These are phyloP conservation scores for Australoheros facetus DNA, from an alignment of 2,797 vertebrate genomes.

Conservation along the genomic window DNA sequence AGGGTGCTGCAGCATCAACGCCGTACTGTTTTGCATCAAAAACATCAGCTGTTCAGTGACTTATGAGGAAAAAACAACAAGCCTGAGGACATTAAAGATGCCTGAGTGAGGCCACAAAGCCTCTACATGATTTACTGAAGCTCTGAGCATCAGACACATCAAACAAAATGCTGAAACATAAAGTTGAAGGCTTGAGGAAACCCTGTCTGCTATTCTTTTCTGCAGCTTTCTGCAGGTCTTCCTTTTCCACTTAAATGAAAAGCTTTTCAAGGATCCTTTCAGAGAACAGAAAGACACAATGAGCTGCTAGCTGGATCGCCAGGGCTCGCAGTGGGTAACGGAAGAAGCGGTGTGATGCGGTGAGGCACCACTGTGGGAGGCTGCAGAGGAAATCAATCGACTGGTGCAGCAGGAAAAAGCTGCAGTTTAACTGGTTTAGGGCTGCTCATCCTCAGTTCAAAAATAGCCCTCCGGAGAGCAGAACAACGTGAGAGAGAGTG, in stretches of 20 bases:
- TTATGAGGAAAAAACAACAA: not conserved
- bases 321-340: not conserved
- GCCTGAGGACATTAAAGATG: not conserved
- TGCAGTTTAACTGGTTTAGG: constrained; percentile 3
- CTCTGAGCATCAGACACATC: not conserved
- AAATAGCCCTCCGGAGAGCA: not conserved
- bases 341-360: not conserved
- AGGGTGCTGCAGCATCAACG: not conserved
- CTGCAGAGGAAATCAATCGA: constrained; percentile 41
- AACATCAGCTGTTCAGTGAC: not conserved
- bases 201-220: not conserved
- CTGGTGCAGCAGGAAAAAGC: constrained; percentile 14
- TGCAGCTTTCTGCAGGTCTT: not conserved
- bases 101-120: not conserved
- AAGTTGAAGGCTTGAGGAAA: not conserved
- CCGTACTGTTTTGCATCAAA: not conserved
- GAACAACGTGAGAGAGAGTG: not conserved
- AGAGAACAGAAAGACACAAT: not conserved
- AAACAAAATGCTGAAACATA: not conserved
- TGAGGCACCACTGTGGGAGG: constrained; percentile 1
- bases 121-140: not conserved
- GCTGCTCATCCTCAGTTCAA: not conserved
- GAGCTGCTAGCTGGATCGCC: not conserved
- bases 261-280: not conserved
- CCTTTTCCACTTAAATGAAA: not conserved